Evolutionary conservation across 2,888 invertebrate species (phyloP), one percentile per base, ranked within the genome.

Genomic region (Oxycera nigricornis): DNA sequence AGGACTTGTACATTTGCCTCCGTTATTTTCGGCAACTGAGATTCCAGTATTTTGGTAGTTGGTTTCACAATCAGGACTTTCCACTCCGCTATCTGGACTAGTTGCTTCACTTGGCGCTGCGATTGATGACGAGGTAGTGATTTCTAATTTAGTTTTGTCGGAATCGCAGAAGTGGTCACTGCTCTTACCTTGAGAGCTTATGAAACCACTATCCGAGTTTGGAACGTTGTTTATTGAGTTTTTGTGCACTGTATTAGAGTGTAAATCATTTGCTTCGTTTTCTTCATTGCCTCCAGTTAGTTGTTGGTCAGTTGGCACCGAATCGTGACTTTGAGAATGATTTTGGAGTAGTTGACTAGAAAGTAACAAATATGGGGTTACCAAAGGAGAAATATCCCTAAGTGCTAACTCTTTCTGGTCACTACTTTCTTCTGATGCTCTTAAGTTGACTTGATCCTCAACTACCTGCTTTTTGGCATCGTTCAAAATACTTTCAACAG

Each of bases 401-500:
- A 61, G 17, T 2, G 3, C 7, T 17, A 39, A n/a, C 24, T 7
- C 17, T 35, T 62, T 31, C 17, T 61, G 17, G 7, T 74, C 72
- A n/a, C n/a, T 1, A n/a, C 50, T 11, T n/a, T 11, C 50, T 50
- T 50, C 50, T 17, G 17, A 6, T 50, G 17, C 14, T 6, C 17
- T 50, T 6, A 6, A 17, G 17, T 50, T 50, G 6, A 4, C 14
- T 55, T 70, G 62, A 26, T 31, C 57, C 1, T 70, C 39, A 35
- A 22, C 46, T 50, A 41, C 3, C n/a, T 70, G 52, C 35, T 67
- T 31, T 55, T 59, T 30, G 6, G 35, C 35, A 59, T 46, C 28
- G 57, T 75, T 72, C 55, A 57, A 35, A 41, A 31, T 70, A 31
- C 72, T 73, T 72, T 73, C 65, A 9, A 57, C 61, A 11, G 46